Evolutionary conservation across 2,797 vertebrate species (phyloP), one percentile per base, ranked within the genome.

Genomic region (Muscicapa striata): DNA sequence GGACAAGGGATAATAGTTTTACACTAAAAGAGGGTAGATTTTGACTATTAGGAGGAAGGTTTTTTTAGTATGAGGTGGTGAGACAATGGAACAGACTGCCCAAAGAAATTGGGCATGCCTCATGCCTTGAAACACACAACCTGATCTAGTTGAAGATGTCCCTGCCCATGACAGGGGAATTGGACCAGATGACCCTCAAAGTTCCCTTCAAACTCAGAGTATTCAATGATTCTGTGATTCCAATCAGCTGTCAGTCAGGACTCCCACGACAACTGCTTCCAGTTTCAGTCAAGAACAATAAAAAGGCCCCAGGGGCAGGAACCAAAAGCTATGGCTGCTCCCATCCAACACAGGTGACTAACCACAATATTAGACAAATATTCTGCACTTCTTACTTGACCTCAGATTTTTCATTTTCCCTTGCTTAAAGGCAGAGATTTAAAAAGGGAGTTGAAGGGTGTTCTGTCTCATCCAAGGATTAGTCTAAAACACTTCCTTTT

Each of bases 41-140:
- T 30, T 18, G 3, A 45, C 20, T n/a, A 5, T 15, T 30, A 34
- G 43, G 14, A 63, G 4, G 10, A 57, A 43, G 8, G 0, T 2
- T 29, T 63, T 57, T 63, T 38, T 11, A 19, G 12, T 30, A 34
- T 57, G 10, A 63, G 14, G 8, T 45, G 14, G 10, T 57, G 43
- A 69, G 43, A 38, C 14, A 57, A 5, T 13, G 27, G 7, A 49
- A 57, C 7, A 43, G 36, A 23, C 38, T 57, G 57, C 7, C n/a
- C 27, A 57, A 57, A 43, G 29, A 57, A 57, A 10, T 1, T 51
- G 27, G 30, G 49, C 5, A 30, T 51, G 20, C 2, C 14, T 11
- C 9, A 49, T n/a, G 20, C 11, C n/a, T 38, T 6, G 49, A 45
- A 58, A 51, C 0, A 1, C 9, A 23, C 27, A 55, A 21, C 9